Evolutionary conservation across 2,797 vertebrate genomes (phyloP).

Genomic region (Pantherophis alleghaniensis): DNA sequence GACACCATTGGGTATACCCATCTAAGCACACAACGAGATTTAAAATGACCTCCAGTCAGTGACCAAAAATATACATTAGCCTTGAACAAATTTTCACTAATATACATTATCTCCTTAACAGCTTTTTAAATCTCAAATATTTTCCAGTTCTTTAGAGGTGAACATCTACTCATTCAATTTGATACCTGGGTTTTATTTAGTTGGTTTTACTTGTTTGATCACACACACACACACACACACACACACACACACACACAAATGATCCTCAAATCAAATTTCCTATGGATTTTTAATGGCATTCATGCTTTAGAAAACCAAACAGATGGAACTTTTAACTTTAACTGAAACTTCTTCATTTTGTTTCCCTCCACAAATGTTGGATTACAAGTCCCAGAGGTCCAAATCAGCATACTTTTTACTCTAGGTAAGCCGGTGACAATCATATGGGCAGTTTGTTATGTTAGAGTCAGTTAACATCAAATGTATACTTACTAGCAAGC

Average conservation of each 20-base stretch:
- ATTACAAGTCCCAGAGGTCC: too few species aligned
- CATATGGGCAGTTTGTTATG: background rate
- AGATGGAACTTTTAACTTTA: conserved; percentile 1
- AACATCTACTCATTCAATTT: background rate
- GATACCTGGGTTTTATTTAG: background rate
- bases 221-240: accelerated
- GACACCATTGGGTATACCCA: background rate
- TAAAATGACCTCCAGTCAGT: background rate
- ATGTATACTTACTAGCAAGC: background rate
- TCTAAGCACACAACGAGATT: background rate
- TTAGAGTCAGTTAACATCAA: background rate
- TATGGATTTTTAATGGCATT: conserved; percentile 2
- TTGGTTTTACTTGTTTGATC: background rate
- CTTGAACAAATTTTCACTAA: background rate
- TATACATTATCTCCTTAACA: background rate
- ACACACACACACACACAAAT: accelerated
- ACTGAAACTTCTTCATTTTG: background rate
- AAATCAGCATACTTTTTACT: background rate
- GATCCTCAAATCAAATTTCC: background rate
- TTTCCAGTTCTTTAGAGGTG: background rate
- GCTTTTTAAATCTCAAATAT: conserved; percentile 9
- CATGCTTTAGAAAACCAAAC: background rate
- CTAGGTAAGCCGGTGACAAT: background rate
- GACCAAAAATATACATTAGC: background rate
- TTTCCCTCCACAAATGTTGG: background rate